Percentiles rank a stretch among this genome's conserved stretches.
These are phyloP conservation scores for Leguminivora glycinivorella DNA, from an alignment of 1,140 invertebrate species.

Conservation along the genomic window DNA sequence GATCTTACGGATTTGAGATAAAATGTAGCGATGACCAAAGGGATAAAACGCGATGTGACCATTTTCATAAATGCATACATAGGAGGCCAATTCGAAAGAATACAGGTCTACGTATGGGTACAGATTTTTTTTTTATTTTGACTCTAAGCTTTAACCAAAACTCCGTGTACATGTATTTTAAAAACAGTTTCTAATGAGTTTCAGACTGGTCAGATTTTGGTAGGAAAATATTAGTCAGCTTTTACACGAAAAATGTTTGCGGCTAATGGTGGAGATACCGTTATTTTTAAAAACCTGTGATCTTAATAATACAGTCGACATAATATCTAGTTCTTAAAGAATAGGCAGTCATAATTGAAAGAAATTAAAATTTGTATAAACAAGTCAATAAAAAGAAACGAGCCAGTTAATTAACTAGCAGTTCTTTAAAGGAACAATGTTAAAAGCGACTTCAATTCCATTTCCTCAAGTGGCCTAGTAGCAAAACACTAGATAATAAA, in stretches of 20 bases:
- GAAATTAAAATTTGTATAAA: too few relatives aligned
- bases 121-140: not conserved
- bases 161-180: not conserved
- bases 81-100: too few relatives aligned
- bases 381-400: not conserved
- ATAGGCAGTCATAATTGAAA: too few relatives aligned
- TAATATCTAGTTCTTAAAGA: too few relatives aligned
- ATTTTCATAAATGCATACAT: constrained; percentile 7
- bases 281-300: too few relatives aligned
- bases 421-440: not conserved
- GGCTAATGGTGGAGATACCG: too few relatives aligned
- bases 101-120: not conserved
- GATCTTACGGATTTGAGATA: not conserved
- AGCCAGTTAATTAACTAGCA: not conserved
- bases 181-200: not conserved
- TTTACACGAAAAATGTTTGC: not conserved
- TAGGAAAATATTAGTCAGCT: not conserved
- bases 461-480: not conserved
- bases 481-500: constrained; percentile 3
- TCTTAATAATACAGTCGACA: too few relatives aligned
- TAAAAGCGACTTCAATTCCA: not conserved
- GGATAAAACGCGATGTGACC: not conserved
- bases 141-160: not conserved
- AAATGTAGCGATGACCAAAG: not conserved
- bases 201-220: not conserved